Evolutionary conservation across 2,113 vertebrate genomes (phyloP).

Genomic region (Sprattus sprattus): DNA sequence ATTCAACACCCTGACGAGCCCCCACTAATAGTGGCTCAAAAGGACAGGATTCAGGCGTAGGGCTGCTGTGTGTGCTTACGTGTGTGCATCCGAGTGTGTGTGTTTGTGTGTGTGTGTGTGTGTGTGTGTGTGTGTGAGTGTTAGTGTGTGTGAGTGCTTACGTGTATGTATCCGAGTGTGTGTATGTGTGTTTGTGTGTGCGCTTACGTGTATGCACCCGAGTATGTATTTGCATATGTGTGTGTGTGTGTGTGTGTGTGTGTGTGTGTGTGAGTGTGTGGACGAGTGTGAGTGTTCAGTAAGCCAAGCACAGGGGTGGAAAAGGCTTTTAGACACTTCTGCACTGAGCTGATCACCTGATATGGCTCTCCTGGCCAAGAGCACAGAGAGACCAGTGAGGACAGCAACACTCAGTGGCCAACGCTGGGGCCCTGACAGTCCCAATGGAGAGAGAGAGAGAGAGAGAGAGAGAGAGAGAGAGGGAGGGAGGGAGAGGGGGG

Average conservation of each 20-base stretch:
- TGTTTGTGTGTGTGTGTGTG: not conserved
- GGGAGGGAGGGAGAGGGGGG: too few relatives aligned
- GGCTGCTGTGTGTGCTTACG: not conserved
- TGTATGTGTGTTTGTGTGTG: not conserved
- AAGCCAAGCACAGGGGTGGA: constrained; percentile 57
- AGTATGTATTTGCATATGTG: constrained; percentile 60
- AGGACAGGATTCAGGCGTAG: not conserved
- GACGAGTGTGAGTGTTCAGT: constrained; percentile 54
- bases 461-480: too few relatives aligned
- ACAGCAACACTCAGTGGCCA: constrained; percentile 42
- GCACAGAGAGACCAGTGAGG: constrained; percentile 64
- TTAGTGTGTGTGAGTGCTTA: not conserved
- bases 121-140: not conserved
- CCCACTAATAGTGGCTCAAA: constrained; percentile 12
- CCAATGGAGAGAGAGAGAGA: too few relatives aligned
- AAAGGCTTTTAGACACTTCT: constrained; percentile 67
- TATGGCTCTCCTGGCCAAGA: constrained; percentile 56
- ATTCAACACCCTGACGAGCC: constrained; percentile 68
- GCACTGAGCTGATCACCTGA: constrained; percentile 64
- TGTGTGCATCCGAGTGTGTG: not conserved
- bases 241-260: constrained; percentile 44
- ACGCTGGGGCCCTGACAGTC: constrained; percentile 51
- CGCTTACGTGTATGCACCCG: not conserved
- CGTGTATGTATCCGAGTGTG: not conserved
- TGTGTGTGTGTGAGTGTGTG: constrained; percentile 24